Evolutionary conservation across 2,888 invertebrate species (phyloP).

Genomic region (Pherbina coryleti): DNA sequence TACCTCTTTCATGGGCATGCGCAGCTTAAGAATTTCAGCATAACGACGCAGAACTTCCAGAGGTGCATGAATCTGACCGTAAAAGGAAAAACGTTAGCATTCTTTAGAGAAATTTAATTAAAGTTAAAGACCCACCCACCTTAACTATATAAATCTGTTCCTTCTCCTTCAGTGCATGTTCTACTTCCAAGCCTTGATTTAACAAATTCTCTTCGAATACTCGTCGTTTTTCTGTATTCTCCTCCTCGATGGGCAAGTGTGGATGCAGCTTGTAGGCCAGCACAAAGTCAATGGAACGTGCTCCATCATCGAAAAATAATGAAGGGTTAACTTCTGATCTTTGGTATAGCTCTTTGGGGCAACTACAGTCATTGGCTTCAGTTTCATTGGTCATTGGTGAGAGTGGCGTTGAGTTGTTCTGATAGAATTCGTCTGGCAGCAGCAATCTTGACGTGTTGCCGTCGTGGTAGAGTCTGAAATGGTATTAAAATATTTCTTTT

Average conservation of each 20-base stretch:
- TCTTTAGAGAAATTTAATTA: not conserved
- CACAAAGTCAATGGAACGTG: slow-evolving; percentile 82
- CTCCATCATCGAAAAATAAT: slow-evolving; percentile 78
- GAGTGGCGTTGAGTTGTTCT: slow-evolving; percentile 51
- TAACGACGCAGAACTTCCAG: slow-evolving; percentile 85
- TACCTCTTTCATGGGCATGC: slow-evolving; percentile 94
- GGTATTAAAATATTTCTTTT: not conserved
- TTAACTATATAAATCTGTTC: slow-evolving; percentile 84
- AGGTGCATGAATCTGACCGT: slow-evolving; percentile 84
- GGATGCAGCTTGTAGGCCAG: slow-evolving; percentile 81
- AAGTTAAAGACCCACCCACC: slow-evolving; percentile 65
- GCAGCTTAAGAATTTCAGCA: slow-evolving; percentile 90
- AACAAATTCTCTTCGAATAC: slow-evolving; percentile 80
- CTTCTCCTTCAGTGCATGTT: slow-evolving; percentile 76
- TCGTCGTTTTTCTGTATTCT: slow-evolving; percentile 71
- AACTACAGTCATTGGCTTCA: slow-evolving; percentile 59
- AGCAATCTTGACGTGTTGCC: slow-evolving; percentile 56
- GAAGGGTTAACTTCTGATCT: slow-evolving; percentile 66
- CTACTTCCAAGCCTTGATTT: slow-evolving; percentile 81
- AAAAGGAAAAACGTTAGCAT: slow-evolving; percentile 51
- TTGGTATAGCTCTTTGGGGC: slow-evolving; percentile 56
- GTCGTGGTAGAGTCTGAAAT: slow-evolving; percentile 45
- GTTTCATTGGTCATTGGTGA: slow-evolving; percentile 61
- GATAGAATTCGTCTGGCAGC: slow-evolving; percentile 48
- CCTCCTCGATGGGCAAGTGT: slow-evolving; percentile 68